Conservation (phyloP, 2,113 vertebrate species). For the Strix aluco region DNA sequence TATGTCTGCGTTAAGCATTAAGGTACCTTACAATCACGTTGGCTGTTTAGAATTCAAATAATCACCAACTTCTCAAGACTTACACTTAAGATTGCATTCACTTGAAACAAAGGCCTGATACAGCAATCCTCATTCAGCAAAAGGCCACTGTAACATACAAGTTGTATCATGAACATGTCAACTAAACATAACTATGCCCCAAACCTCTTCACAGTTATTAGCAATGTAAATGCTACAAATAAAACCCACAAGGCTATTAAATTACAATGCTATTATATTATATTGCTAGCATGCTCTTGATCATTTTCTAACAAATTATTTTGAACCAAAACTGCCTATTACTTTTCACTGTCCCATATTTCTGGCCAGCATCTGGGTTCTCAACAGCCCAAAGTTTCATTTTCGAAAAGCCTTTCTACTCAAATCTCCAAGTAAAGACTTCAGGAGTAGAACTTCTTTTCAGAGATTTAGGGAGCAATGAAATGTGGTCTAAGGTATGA, state of each 20-base stretch:
- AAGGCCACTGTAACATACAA: neutral
- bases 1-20: neutral
- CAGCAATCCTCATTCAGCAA: neutral
- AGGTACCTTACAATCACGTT: neutral
- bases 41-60: neutral
- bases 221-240: neutral
- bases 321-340: neutral
- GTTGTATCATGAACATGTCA: neutral
- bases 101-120: neutral
- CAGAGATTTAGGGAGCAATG: neutral
- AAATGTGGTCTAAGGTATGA: neutral
- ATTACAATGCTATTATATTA: neutral
- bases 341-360: neutral
- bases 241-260: neutral
- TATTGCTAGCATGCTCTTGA: neutral
- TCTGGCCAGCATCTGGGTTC: neutral
- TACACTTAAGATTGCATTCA: neutral
- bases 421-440: rapidly evolving
- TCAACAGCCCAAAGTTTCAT: neutral
- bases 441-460: neutral
- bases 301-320: neutral
- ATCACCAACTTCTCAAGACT: neutral
- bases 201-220: neutral
- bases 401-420: neutral
- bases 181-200: neutral